phyloP scores from a whole-genome alignment of 2,797 vertebrate genomes.

The Labeo calbasu region DNA sequence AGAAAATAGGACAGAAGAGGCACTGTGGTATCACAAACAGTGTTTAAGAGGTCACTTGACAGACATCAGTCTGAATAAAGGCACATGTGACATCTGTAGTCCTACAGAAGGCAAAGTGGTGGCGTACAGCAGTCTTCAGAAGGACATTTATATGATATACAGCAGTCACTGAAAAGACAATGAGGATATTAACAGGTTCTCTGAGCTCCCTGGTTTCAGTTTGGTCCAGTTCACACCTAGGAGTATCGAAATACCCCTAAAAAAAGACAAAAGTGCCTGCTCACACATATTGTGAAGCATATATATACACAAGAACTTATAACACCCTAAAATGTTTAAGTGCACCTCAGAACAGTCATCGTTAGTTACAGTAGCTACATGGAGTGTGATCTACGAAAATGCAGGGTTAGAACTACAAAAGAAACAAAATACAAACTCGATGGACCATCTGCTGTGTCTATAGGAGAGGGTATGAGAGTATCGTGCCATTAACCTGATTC shows the following conservation, averaged over 20 bases:
- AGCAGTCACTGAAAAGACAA: slow-evolving; percentile 29
- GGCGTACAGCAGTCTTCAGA: slow-evolving; percentile 31
- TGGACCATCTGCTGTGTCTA: slow-evolving; percentile 11
- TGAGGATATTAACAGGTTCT: slow-evolving; percentile 16
- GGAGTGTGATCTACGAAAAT: slow-evolving; percentile 25
- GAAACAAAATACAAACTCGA: neutral
- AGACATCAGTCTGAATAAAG: slow-evolving; percentile 47
- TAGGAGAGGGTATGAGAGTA: neutral
- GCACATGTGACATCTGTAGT: slow-evolving; percentile 23
- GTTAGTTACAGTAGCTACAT: slow-evolving; percentile 26
- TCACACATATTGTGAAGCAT: slow-evolving; percentile 17
- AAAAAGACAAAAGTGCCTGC: slow-evolving; percentile 45
- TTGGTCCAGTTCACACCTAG: slow-evolving; percentile 39
- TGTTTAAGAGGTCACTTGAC: slow-evolving; percentile 44
- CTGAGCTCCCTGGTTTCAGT: slow-evolving; percentile 46
- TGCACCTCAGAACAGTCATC: slow-evolving; percentile 45
- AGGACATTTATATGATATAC: slow-evolving; percentile 27
- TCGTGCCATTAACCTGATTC: slow-evolving; percentile 15
- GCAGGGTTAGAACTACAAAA: slow-evolving; percentile 15
- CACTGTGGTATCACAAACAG: slow-evolving; percentile 36
- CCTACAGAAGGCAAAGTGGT: slow-evolving; percentile 45
- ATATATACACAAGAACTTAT: slow-evolving; percentile 35
- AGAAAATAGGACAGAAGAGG: slow-evolving; percentile 52
- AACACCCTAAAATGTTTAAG: slow-evolving; percentile 47
- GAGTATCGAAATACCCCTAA: slow-evolving; percentile 5